Base-by-base conservation (phyloP, 2,888 invertebrate species). In the Rhingia campestris region DNA sequence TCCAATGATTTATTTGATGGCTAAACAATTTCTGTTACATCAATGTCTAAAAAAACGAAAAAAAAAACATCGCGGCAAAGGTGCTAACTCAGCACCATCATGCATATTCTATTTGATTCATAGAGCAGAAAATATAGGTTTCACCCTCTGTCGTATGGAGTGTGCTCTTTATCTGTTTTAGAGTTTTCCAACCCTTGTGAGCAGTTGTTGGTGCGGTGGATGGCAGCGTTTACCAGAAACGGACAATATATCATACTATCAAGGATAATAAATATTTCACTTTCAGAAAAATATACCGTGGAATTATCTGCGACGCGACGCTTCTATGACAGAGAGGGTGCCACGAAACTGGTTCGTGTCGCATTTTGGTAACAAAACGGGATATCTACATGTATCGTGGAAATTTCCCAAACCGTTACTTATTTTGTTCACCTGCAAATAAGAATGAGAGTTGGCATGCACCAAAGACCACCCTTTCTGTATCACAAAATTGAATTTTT, bases 191-290 rank as follows among this genome's bases (percentile, higher is more conserved):
- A 35, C 61, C 69, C 37, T 35, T 0, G 51, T 47, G 54, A 43
- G 45, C 37, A 32, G 10, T 22, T 41, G 22, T 33, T 59, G 32
- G 67, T 43, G 41, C 30, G 7, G 32, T 47, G 58, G 64, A 22
- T 56, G 51, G 77, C 41, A 72, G 58, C 59, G 66, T 66, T 59
- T 79, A 59, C 59, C 73, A 79, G 64, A 59, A 67, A 74, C 39
- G 61, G 39, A 54, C 67, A 54, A 80, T 80, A 67, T 80, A 67
- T 80, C 80, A 80, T 80, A 67, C 37, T 74, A 80, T 74, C 74
- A 80, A 63, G 74, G 80, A 74, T 80, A 80, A 80, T 80, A 80
- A 80, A 80, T 80, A 80, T 74, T 74, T 80, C 74, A 67, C 67
- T 53, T 79, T 73, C 79, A 61, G 66, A 45, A 59, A 53, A 37